Conservation (phyloP, 2,888 invertebrate genomes). For the Hemicrepidius hirtus region DNA sequence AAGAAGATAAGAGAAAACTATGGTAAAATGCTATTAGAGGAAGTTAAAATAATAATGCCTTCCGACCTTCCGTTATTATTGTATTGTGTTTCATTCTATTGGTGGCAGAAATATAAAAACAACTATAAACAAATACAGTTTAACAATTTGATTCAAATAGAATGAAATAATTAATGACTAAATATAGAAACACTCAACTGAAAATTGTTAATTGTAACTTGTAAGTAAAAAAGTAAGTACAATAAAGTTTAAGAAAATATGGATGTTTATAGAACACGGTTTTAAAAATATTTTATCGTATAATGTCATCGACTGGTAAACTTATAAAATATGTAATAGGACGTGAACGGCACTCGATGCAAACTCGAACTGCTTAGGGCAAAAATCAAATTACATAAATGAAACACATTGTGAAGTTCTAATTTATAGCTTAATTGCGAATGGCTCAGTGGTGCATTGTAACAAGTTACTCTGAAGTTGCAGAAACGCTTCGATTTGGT, state of each 20-base stretch:
- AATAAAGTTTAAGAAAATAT: neutral
- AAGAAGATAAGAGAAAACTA: too few relatives aligned
- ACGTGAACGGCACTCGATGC: slow-evolving; percentile 64
- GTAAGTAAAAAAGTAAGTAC: too few relatives aligned
- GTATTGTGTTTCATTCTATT: too few relatives aligned
- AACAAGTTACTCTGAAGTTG: slow-evolving; percentile 13
- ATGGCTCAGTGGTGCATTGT: slow-evolving; percentile 63
- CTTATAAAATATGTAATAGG: slow-evolving; percentile 69
- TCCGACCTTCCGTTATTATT: too few relatives aligned
- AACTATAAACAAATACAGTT: too few relatives aligned
- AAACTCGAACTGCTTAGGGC: slow-evolving; percentile 64
- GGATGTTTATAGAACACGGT: slow-evolving; percentile 52
- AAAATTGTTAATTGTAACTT: too few relatives aligned
- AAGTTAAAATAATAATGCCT: too few relatives aligned
- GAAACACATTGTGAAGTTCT: slow-evolving; percentile 72
- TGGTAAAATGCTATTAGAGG: too few relatives aligned
- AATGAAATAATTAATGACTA: too few relatives aligned
- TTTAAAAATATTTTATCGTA: slow-evolving; percentile 58
- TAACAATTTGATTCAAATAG: too few relatives aligned
- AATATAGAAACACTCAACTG: too few relatives aligned
- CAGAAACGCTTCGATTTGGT: slow-evolving; percentile 61
- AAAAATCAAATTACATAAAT: slow-evolving; percentile 72
- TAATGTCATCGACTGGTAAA: slow-evolving; percentile 68
- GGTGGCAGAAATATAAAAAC: too few relatives aligned
- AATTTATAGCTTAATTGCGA: slow-evolving; percentile 67